phyloP scores from a whole-genome alignment of 2,797 vertebrate species.

The Aphelocoma californica region DNA sequence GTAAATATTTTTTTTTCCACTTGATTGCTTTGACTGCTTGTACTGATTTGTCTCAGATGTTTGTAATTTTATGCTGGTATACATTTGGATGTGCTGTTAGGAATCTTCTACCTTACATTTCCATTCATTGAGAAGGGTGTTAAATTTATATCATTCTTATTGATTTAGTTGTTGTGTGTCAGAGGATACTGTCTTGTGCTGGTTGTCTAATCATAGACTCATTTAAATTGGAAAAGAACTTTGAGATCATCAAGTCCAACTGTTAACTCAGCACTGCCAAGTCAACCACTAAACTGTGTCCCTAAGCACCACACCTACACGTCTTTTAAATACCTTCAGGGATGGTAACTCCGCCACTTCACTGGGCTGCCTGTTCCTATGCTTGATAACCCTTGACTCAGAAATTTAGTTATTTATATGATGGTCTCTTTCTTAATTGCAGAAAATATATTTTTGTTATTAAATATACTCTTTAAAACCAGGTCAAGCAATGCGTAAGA shows the following conservation, averaged over 20 bases:
- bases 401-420: not conserved
- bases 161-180: not conserved
- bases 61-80: not conserved
- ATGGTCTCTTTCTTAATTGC: not conserved
- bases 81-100: not conserved
- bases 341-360: not conserved
- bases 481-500: not conserved
- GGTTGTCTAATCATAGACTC: not conserved
- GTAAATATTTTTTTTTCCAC: not conserved
- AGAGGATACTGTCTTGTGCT: accelerated
- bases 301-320: not conserved
- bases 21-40: not conserved
- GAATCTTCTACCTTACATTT: not conserved
- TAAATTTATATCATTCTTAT: not conserved
- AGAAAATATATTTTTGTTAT: not conserved
- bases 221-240: not conserved
- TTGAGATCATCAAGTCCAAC: not conserved
- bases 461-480: not conserved
- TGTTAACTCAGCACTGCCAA: not conserved
- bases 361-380: not conserved
- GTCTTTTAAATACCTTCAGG: not conserved
- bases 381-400: not conserved
- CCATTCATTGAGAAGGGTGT: not conserved
- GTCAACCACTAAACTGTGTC: not conserved
- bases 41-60: not conserved